Evolutionary conservation across 2,888 invertebrate genomes (phyloP).

Genomic region (Cartodere bifasciata): DNA sequence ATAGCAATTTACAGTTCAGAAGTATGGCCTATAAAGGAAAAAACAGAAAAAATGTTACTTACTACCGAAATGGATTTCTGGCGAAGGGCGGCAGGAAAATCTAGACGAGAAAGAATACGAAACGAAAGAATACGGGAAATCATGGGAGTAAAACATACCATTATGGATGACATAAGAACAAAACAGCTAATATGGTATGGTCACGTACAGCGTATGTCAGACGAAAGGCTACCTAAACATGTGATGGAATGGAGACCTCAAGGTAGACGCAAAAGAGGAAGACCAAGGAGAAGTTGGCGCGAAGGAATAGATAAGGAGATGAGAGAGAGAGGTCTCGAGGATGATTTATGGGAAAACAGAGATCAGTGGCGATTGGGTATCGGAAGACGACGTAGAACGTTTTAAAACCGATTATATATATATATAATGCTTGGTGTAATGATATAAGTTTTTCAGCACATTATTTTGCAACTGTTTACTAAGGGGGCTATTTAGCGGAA

Average conservation of each 20-base stretch:
- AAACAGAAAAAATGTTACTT: constrained; percentile 4
- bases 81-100: constrained; percentile 8
- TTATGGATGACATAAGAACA: constrained; percentile 7
- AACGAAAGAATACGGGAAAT: constrained; percentile 12
- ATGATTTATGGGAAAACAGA: constrained; percentile 5
- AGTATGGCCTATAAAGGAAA: constrained; percentile 8
- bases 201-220: constrained; percentile 9
- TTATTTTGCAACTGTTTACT: too few relatives aligned
- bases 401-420: constrained; percentile 8
- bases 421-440: too few relatives aligned
- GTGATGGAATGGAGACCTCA: constrained; percentile 8
- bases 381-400: constrained; percentile 11
- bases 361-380: constrained; percentile 9
- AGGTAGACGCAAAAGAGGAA: constrained; percentile 9
- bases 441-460: too few relatives aligned
- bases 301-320: constrained; percentile 10
- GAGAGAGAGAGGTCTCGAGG: constrained; percentile 6
- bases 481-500: too few relatives aligned
- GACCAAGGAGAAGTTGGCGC: constrained; percentile 11
- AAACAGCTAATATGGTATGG: constrained; percentile 10
- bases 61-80: constrained; percentile 12
- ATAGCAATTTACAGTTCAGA: constrained; percentile 7
- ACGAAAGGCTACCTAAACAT: constrained; percentile 9
- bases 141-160: constrained; percentile 9
- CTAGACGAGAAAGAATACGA: constrained; percentile 8